Percentiles rank a stretch among this genome's conserved stretches.
phyloP scores from a whole-genome alignment of 2,888 invertebrate species.

The Antheraea yamamai region DNA sequence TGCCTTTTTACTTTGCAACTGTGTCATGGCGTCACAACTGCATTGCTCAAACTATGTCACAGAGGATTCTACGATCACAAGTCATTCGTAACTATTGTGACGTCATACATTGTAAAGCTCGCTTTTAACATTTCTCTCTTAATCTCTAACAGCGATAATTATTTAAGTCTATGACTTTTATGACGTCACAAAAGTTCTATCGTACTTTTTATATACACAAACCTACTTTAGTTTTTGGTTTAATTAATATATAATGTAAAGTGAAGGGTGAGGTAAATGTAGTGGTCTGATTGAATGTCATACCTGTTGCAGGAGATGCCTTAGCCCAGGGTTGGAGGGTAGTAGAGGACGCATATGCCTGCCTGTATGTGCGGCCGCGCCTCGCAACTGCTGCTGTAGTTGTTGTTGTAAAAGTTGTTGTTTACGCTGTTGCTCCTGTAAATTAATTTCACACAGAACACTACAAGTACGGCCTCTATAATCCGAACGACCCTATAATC shows the following conservation, averaged over 20 bases:
- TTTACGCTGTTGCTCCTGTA: constrained; percentile 72
- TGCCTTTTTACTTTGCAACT: no score
- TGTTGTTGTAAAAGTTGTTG: constrained; percentile 74
- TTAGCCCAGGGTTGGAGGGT: constrained; percentile 89
- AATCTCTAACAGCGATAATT: no score
- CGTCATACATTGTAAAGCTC: no score
- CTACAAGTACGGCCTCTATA: no score
- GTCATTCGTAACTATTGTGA: no score
- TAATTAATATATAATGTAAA: background rate
- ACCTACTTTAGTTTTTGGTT: background rate
- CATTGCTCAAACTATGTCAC: no score
- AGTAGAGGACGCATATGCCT: constrained; percentile 87
- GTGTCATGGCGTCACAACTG: no score
- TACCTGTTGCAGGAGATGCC: constrained; percentile 91
- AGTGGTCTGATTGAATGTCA: background rate
- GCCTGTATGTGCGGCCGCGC: constrained; percentile 57
- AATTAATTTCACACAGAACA: background rate
- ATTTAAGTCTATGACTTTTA: background rate
- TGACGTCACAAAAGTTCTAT: background rate
- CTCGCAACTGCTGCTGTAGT: constrained; percentile 69
- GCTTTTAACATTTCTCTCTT: no score
- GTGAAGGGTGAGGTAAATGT: background rate
- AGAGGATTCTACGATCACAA: no score
- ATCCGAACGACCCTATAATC: no score
- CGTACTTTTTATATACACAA: background rate